Conservation (phyloP, 2,797 vertebrate genomes). For the Nothura maculosa region DNA sequence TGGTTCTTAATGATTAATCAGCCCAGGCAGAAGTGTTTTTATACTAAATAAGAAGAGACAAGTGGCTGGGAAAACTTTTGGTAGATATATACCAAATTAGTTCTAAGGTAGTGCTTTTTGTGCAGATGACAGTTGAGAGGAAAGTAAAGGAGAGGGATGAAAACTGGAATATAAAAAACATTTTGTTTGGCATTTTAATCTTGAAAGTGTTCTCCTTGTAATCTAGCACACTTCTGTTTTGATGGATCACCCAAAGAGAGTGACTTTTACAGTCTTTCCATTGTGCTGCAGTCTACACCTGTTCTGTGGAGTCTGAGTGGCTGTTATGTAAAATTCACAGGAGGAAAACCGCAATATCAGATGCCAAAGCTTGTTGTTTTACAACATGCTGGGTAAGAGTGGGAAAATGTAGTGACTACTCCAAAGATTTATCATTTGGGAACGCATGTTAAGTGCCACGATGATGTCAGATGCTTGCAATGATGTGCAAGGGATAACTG, state of each 20-base stretch:
- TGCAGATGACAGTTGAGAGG: neutral
- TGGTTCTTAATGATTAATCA: neutral
- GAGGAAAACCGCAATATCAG: neutral
- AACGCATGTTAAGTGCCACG: neutral
- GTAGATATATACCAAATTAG: neutral
- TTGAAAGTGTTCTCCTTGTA: neutral
- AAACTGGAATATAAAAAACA: neutral
- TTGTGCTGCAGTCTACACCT: neutral
- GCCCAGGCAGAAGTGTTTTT: neutral
- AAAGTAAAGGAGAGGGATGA: neutral
- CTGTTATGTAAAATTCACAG: neutral
- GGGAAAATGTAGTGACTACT: fast-evolving
- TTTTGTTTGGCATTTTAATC: neutral
- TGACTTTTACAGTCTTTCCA: neutral
- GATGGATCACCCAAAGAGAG: neutral
- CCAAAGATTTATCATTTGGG: neutral
- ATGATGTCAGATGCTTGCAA: neutral
- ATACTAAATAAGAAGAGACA: neutral
- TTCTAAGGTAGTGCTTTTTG: neutral
- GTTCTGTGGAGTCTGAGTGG: neutral
- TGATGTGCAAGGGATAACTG: fast-evolving
- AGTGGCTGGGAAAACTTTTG: neutral
- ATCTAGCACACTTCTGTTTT: neutral
- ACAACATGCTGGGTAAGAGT: neutral
- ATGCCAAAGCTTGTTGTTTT: neutral